Percentiles rank a stretch among this genome's conserved stretches.
phyloP scores from a whole-genome alignment of 2,888 invertebrate species.

The Meteorus cinctellus region DNA sequence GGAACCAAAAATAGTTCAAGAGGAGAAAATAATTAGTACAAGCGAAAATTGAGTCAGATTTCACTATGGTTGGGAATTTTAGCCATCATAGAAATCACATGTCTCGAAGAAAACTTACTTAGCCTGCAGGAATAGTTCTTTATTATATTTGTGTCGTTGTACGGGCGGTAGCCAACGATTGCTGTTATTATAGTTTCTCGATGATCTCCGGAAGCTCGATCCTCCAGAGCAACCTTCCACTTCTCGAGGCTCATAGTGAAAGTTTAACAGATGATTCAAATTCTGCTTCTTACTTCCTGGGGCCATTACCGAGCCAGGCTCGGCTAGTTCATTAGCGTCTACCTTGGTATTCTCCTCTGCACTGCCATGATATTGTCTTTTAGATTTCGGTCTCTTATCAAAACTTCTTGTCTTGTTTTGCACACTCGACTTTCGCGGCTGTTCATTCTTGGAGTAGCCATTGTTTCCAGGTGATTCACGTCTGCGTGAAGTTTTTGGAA shows the following conservation, averaged over 20 bases:
- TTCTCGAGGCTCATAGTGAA: constrained; percentile 85
- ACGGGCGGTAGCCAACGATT: constrained; percentile 73
- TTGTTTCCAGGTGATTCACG: constrained; percentile 77
- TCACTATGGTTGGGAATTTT: background rate
- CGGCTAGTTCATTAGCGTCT: constrained; percentile 77
- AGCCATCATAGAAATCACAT: background rate
- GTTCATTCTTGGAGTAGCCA: constrained; percentile 78
- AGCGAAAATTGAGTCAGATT: too few relatives aligned
- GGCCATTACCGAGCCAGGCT: constrained; percentile 88
- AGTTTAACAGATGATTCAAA: constrained; percentile 94
- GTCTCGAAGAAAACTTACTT: constrained; percentile 77
- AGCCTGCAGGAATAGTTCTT: constrained; percentile 95
- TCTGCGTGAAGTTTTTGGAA: constrained; percentile 76
- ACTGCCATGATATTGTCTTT: constrained; percentile 78
- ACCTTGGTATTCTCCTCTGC: constrained; percentile 83
- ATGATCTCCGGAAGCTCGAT: constrained; percentile 64
- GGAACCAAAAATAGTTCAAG: too few relatives aligned
- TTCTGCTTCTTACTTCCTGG: constrained; percentile 93
- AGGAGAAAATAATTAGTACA: too few relatives aligned
- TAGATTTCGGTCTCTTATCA: constrained; percentile 83
- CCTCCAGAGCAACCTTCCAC: constrained; percentile 70
- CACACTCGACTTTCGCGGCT: constrained; percentile 81
- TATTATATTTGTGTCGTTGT: constrained; percentile 85
- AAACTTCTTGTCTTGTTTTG: constrained; percentile 79
- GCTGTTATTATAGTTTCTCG: constrained; percentile 58